A percentile compares a stretch with the other conserved stretches of the same genome.
phyloP scores from a whole-genome alignment of 1,140 invertebrate species.

The Ceratina calcarata region DNA sequence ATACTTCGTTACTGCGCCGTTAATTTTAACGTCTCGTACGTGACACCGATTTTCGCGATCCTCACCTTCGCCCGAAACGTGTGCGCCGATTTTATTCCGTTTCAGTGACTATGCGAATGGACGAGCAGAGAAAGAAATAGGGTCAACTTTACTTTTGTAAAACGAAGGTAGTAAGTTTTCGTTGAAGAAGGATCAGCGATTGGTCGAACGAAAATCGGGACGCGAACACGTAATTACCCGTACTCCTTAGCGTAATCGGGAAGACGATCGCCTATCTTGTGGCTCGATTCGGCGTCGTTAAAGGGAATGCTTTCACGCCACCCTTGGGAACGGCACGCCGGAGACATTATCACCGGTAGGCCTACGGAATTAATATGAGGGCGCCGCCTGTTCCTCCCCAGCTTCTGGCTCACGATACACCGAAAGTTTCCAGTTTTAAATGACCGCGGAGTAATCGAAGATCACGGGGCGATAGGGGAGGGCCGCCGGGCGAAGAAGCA shows the following conservation, averaged over 20 bases:
- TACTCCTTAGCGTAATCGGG: slow-evolving; percentile 72
- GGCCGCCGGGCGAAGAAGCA: background rate
- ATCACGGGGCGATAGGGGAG: background rate
- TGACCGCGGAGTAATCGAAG: slow-evolving; percentile 4
- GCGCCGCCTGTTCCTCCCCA: slow-evolving; percentile 12
- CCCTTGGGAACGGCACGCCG: slow-evolving; percentile 69
- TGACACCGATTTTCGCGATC: slow-evolving; percentile 73
- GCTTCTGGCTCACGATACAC: slow-evolving; percentile 11
- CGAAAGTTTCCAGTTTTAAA: slow-evolving; percentile 35
- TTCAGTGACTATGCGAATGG: no score
- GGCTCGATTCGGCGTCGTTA: slow-evolving; percentile 78
- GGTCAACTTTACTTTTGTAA: no score
- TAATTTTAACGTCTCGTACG: slow-evolving; percentile 79
- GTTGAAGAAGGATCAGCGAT: background rate
- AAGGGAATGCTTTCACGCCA: slow-evolving; percentile 77
- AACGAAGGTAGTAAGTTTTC: background rate
- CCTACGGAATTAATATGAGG: slow-evolving; percentile 76
- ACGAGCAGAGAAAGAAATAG: no score
- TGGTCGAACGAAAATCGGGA: slow-evolving; percentile 39
- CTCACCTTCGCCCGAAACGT: slow-evolving; percentile 52
- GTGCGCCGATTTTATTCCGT: no score
- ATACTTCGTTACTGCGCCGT: slow-evolving; percentile 78
- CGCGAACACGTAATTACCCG: slow-evolving; percentile 63
- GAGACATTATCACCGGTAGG: slow-evolving; percentile 67
- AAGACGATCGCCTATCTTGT: slow-evolving; percentile 78